A percentile compares a stretch with the other conserved stretches of the same genome.
phyloP scores from a whole-genome alignment of 2,113 vertebrate species.

The Barnardius zonarius region DNA sequence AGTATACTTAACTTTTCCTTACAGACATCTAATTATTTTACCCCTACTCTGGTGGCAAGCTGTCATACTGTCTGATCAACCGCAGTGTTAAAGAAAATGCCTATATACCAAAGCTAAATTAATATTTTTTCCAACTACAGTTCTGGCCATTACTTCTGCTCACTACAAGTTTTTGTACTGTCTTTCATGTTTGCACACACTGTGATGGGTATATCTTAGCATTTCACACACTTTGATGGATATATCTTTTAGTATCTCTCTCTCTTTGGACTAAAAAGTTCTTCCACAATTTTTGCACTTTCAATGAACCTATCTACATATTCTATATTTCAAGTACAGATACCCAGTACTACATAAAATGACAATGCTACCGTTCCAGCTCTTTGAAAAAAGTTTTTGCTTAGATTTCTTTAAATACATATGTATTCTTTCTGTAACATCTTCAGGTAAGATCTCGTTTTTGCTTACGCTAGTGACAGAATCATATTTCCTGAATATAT shows the following conservation, averaged over 20 bases:
- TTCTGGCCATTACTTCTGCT: not conserved
- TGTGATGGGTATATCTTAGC: not conserved
- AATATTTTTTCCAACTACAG: not conserved
- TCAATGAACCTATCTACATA: not conserved
- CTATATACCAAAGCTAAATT: not conserved
- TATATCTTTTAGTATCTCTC: not conserved
- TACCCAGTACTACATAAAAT: not conserved
- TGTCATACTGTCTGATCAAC: not conserved
- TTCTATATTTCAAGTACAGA: not conserved
- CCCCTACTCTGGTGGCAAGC: not conserved
- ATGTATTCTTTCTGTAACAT: not conserved
- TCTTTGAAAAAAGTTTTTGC: not conserved
- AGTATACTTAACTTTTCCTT: not conserved
- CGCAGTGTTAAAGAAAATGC: not conserved
- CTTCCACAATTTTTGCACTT: not conserved
- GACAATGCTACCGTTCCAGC: not conserved
- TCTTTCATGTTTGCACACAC: not conserved
- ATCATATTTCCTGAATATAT: not conserved
- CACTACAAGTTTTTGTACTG: not conserved
- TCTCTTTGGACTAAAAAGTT: not conserved
- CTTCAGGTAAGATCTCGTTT: not conserved
- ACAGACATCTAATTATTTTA: not conserved
- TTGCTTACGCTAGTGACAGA: not conserved
- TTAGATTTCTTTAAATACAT: not conserved
- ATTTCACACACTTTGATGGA: not conserved